phyloP scores from a whole-genome alignment of 2,113 vertebrate genomes.

The human region GRCh38 chr15:68709501-68710000 shows the following conservation, averaged over 20 bases:
- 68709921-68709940: background rate
- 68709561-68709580: too few relatives aligned
- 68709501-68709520: too few relatives aligned
- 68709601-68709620: rapidly evolving
- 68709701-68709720: background rate
- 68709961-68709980: background rate
- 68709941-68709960: background rate
- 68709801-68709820: background rate
- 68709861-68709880: background rate
- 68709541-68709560: too few relatives aligned
- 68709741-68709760: background rate
- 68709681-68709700: background rate
- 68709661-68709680: too few relatives aligned
- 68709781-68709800: background rate
- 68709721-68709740: background rate
- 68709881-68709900: rapidly evolving
- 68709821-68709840: background rate
- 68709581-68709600: too few relatives aligned
- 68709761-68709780: background rate
- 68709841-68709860: background rate
- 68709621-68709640: too few relatives aligned
- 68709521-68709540: too few relatives aligned
- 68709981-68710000: background rate
- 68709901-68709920: background rate
- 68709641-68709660: too few relatives aligned